These are phyloP conservation scores for Pontoporia blainvillei DNA, from an alignment of 2,113 vertebrate species.

Conservation along the genomic window DNA sequence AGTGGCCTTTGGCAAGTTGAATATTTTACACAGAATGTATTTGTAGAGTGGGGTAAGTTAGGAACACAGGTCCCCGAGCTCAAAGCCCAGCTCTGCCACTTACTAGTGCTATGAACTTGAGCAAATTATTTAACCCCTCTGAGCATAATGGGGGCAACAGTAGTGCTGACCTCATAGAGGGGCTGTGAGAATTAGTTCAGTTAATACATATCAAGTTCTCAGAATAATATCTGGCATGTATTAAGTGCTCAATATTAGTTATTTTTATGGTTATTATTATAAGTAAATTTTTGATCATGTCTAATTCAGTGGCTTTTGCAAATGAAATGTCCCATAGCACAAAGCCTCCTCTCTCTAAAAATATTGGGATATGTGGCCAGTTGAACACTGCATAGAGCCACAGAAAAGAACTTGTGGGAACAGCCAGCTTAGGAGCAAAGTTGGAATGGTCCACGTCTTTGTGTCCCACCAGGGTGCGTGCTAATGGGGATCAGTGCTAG, in stretches of 20 bases:
- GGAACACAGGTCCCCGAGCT: not conserved
- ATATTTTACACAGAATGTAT: not conserved
- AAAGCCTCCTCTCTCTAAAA: not conserved
- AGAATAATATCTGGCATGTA: not conserved
- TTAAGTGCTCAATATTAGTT: not conserved
- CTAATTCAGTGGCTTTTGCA: not conserved
- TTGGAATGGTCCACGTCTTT: rapidly evolving
- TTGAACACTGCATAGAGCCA: not conserved
- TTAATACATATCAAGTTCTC: not conserved
- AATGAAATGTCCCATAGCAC: not conserved
- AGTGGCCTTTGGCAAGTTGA: not conserved
- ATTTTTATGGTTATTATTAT: not conserved
- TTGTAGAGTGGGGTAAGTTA: not conserved
- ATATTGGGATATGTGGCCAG: not conserved
- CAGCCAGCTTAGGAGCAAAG: not conserved
- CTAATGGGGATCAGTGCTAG: not conserved
- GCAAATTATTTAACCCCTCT: not conserved
- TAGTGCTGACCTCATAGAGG: not conserved
- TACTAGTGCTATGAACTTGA: not conserved
- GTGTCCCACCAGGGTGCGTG: not conserved
- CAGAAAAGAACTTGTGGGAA: not conserved
- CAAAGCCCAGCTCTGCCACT: not conserved
- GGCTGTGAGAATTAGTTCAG: not conserved
- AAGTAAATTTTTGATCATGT: not conserved
- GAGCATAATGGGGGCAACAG: not conserved